These are phyloP conservation scores for Microhierax caerulescens DNA, from an alignment of 2,797 vertebrate genomes.

Conservation along the genomic window DNA sequence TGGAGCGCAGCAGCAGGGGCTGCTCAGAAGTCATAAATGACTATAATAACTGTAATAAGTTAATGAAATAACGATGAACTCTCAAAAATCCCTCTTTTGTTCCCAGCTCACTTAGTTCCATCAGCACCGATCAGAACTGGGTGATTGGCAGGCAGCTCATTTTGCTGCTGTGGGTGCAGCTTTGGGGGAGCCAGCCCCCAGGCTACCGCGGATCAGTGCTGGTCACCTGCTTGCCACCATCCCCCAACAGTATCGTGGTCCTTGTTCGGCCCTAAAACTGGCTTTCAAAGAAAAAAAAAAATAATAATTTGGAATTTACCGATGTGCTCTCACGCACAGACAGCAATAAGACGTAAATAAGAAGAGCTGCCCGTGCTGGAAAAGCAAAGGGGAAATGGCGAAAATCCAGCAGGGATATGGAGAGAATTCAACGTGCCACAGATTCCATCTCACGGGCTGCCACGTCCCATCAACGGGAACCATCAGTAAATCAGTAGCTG, in stretches of 20 bases:
- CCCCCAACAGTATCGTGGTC: not conserved
- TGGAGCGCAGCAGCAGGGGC: not conserved
- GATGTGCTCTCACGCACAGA: not conserved
- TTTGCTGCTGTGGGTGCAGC: not conserved
- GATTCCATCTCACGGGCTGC: not conserved
- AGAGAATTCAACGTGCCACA: not conserved
- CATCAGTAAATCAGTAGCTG: not conserved
- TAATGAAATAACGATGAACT: not conserved
- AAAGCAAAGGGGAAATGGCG: fast-evolving
- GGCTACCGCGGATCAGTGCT: not conserved
- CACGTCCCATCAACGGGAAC: not conserved
- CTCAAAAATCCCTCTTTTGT: not conserved
- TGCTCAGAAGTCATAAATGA: not conserved
- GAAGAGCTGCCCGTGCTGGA: not conserved
- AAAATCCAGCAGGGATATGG: not conserved
- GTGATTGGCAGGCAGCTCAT: not conserved
- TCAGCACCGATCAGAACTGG: not conserved
- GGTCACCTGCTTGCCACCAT: not conserved
- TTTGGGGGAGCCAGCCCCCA: not conserved
- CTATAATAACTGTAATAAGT: not conserved
- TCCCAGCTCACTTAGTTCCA: not conserved
- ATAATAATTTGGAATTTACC: not conserved
- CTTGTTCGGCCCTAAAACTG: not conserved
- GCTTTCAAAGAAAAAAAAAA: not conserved
- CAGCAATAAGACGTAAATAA: not conserved